Evolutionary conservation across 2,797 vertebrate species (phyloP).

Genomic region (Hypotaenidia okinawae): DNA sequence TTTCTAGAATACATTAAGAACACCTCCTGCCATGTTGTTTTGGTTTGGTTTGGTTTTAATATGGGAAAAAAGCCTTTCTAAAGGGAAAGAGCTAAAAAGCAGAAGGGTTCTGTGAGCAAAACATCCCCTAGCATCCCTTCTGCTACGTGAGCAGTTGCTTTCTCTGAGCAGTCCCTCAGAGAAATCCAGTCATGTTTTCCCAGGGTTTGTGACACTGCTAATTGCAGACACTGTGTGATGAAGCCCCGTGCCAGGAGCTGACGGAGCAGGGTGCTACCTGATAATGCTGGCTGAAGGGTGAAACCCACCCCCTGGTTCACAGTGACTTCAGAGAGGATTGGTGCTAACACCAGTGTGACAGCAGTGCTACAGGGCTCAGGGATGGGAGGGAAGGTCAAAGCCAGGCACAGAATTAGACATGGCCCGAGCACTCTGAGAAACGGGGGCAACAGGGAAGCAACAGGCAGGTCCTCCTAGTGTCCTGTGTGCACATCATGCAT

Average conservation of each 20-base stretch:
- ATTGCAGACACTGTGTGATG: accelerated
- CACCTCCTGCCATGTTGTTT: not conserved
- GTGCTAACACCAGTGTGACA: not conserved
- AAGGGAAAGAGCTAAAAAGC: not conserved
- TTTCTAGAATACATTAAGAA: not conserved
- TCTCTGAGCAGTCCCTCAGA: too few relatives aligned
- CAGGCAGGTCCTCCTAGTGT: not conserved
- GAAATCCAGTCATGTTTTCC: not conserved
- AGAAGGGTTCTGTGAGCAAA: not conserved
- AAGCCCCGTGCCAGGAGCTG: accelerated
- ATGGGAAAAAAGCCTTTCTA: not conserved
- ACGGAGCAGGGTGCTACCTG: not conserved
- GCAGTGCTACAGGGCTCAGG: accelerated
- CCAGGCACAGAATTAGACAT: not conserved
- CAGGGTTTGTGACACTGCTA: not conserved
- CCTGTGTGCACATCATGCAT: accelerated
- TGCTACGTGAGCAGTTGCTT: not conserved
- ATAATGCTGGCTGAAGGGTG: not conserved
- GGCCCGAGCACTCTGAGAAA: not conserved
- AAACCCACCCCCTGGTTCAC: not conserved
- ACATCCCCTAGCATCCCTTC: accelerated
- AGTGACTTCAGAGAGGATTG: not conserved
- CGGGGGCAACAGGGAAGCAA: not conserved
- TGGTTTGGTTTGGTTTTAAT: too few relatives aligned
- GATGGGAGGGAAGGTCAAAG: not conserved